Conservation (phyloP, 2,113 vertebrate genomes). For the Pampusana beccarii region DNA sequence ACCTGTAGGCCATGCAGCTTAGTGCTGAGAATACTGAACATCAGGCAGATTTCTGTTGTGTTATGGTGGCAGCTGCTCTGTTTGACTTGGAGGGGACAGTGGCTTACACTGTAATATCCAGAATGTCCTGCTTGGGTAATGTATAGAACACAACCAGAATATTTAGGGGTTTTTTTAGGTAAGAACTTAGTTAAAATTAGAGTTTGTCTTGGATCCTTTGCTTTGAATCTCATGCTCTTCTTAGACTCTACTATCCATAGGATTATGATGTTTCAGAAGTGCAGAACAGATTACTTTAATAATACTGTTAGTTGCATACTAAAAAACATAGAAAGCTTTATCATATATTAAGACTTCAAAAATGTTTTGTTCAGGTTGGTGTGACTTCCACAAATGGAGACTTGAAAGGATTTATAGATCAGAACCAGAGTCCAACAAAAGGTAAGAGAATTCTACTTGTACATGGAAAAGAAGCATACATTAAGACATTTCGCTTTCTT, state of each 20-base stretch:
- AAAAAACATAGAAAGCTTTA: not conserved
- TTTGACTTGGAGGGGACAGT: not conserved
- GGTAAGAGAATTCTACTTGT: slow-evolving; percentile 70
- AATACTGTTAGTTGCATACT: not conserved
- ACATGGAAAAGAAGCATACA: not conserved
- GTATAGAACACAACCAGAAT: not conserved
- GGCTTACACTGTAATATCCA: not conserved
- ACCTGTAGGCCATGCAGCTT: not conserved
- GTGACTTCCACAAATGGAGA: slow-evolving; percentile 77
- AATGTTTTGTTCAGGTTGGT: slow-evolving; percentile 76
- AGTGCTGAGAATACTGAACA: not conserved
- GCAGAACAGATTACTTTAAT: not conserved
- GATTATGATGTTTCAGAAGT: not conserved
- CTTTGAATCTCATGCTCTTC: not conserved
- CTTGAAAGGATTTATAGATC: slow-evolving; percentile 80
- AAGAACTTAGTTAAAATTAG: not conserved
- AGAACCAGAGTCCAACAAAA: slow-evolving; percentile 80
- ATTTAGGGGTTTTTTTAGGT: not conserved
- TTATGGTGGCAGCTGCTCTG: not conserved
- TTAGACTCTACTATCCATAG: not conserved
- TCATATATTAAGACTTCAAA: slow-evolving; percentile 46
- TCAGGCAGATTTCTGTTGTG: not conserved
- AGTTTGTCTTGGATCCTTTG: not conserved
- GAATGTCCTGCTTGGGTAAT: not conserved
- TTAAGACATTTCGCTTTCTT: not conserved